Conservation (phyloP, 35 echinoderm and acorn worm species). For the Ptychodera flava region DNA sequence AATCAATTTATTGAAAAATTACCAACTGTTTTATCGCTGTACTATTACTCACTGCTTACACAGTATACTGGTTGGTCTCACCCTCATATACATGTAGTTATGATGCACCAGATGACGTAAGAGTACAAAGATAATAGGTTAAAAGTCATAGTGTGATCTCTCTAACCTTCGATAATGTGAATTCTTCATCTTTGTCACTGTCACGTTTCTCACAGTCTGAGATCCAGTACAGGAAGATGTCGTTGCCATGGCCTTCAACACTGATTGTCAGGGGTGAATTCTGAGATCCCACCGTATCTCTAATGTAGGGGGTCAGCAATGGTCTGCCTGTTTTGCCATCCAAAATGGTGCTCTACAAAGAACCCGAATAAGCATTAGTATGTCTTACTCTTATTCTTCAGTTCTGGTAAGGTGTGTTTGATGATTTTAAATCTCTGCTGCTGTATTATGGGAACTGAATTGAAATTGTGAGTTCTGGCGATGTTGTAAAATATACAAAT, state of each 20-base stretch:
- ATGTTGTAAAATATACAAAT: not conserved
- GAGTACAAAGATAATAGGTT: not conserved
- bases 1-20: no score
- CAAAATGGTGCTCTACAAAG: slow-evolving; percentile 48
- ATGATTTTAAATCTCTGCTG: not conserved
- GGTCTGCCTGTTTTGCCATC: slow-evolving; percentile 77
- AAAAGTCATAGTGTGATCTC: not conserved
- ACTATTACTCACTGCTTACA: not conserved
- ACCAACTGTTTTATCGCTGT: not conserved
- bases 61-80: not conserved
- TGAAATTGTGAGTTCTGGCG: not conserved
- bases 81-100: not conserved
- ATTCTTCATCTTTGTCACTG: slow-evolving; percentile 63
- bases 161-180: slow-evolving; percentile 42
- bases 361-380: not conserved
- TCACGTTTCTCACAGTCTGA: slow-evolving; percentile 28
- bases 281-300: slow-evolving; percentile 42
- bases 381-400: no score
- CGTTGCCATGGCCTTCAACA: slow-evolving; percentile 62
- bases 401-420: no score
- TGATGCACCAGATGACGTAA: not conserved
- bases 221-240: slow-evolving; percentile 74
- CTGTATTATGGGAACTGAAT: not conserved
- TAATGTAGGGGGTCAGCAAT: slow-evolving; percentile 42
- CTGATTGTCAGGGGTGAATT: slow-evolving; percentile 55